Conservation (phyloP, 2,113 vertebrate genomes). For the Pelecanoides urinatrix region DNA sequence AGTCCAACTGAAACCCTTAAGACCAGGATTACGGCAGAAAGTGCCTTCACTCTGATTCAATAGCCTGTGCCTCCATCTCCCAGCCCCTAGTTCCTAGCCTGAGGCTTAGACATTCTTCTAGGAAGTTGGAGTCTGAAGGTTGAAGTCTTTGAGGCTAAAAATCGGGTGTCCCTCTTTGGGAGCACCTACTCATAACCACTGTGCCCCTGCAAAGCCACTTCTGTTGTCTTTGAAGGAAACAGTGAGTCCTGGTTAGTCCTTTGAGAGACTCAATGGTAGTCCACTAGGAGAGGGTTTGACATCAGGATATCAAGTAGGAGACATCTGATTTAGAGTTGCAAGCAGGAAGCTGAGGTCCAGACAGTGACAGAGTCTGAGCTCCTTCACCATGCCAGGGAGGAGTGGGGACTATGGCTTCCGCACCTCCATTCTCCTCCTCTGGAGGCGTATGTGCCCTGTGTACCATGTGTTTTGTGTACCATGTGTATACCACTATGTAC, state of each 20-base stretch:
- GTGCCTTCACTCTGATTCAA: neutral
- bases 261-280: neutral
- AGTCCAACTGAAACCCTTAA: neutral
- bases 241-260: neutral
- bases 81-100: neutral
- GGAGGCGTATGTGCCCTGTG: neutral
- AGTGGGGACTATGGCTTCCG: neutral
- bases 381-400: neutral
- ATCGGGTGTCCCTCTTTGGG: neutral
- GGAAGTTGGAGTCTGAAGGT: neutral
- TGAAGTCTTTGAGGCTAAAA: neutral
- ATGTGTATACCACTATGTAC: too few relatives aligned
- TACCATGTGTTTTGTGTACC: neutral
- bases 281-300: neutral
- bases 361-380: neutral
- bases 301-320: neutral
- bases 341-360: neutral
- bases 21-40: neutral
- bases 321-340: neutral
- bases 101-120: neutral
- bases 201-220: neutral
- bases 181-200: neutral
- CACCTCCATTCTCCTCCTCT: neutral
- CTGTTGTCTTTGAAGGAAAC: neutral
- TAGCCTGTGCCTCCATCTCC: neutral